phyloP scores from a whole-genome alignment of 1,140 invertebrate genomes.

The Drosophila pallidifrons region DNA sequence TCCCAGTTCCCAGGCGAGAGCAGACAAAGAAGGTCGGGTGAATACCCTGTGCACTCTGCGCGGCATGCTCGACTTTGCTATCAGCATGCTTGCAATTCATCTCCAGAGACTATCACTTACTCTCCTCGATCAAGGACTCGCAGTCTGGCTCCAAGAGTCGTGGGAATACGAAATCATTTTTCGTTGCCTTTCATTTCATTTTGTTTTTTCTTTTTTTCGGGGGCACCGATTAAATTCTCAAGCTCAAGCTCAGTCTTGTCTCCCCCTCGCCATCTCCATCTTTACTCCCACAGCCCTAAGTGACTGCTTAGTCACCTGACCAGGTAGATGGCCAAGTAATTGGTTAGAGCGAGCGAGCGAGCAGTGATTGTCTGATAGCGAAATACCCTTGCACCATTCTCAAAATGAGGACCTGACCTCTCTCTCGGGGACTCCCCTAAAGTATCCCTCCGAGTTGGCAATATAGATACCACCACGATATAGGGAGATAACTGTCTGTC shows the following conservation, averaged over 20 bases:
- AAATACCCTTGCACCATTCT: slow-evolving; percentile 9
- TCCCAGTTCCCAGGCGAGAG: neutral
- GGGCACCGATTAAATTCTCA: slow-evolving; percentile 57
- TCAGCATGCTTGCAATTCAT: neutral
- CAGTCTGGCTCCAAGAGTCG: slow-evolving; percentile 62
- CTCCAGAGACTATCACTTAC: slow-evolving; percentile 21
- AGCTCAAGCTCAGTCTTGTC: slow-evolving; percentile 70
- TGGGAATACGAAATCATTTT: slow-evolving; percentile 53
- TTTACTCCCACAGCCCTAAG: slow-evolving; percentile 45
- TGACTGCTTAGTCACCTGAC: slow-evolving; percentile 46
- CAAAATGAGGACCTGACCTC: neutral
- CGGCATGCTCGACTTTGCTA: slow-evolving; percentile 56
- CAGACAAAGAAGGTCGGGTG: slow-evolving; percentile 5
- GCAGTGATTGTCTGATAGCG: slow-evolving; percentile 22
- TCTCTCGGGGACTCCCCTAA: neutral
- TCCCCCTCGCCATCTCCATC: slow-evolving; percentile 47
- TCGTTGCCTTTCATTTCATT: slow-evolving; percentile 24
- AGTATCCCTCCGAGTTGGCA: neutral
- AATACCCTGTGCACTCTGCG: slow-evolving; percentile 57
- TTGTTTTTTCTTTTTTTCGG: slow-evolving; percentile 14
- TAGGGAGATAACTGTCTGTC: slow-evolving; percentile 28
- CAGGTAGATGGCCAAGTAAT: slow-evolving; percentile 43
- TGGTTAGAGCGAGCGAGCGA: slow-evolving; percentile 9
- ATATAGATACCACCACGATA: neutral
- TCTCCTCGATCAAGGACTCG: slow-evolving; percentile 54